Conservation (phyloP, 2,888 invertebrate genomes). For the Dryococelus australis region DNA sequence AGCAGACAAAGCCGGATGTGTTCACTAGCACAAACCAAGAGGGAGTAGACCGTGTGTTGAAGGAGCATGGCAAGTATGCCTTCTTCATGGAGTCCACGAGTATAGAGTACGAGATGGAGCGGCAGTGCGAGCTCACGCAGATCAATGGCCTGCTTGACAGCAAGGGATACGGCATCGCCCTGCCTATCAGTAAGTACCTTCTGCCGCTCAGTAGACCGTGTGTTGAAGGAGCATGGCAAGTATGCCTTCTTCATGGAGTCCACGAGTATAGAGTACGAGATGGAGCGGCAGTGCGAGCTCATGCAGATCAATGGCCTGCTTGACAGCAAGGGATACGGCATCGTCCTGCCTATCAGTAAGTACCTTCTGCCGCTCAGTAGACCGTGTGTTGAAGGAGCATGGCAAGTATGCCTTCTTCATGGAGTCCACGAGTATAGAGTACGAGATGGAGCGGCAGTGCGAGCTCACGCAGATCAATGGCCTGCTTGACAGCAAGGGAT, state of each 20-base stretch:
- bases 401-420: slow-evolving; percentile 91
- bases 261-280: slow-evolving; percentile 90
- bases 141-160: slow-evolving; percentile 84
- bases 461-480: slow-evolving; percentile 83
- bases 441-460: slow-evolving; percentile 85
- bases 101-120: slow-evolving; percentile 89
- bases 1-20: slow-evolving; percentile 80
- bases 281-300: slow-evolving; percentile 84
- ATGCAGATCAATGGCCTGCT: slow-evolving; percentile 82
- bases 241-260: slow-evolving; percentile 98
- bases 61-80: slow-evolving; percentile 83
- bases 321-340: slow-evolving; percentile 92
- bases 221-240: slow-evolving; percentile 75
- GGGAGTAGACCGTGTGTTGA: slow-evolving; percentile 86
- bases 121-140: slow-evolving; percentile 84
- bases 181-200: slow-evolving; percentile 82
- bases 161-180: slow-evolving; percentile 93
- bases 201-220: slow-evolving; percentile 87
- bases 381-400: slow-evolving; percentile 81
- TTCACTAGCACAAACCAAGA: slow-evolving; percentile 84
- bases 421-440: slow-evolving; percentile 96
- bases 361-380: too few relatives aligned
- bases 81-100: slow-evolving; percentile 96
- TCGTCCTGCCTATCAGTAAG: slow-evolving; percentile 90
- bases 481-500: slow-evolving; percentile 88